Percentiles rank a stretch among this genome's conserved stretches.
These are phyloP conservation scores for Anorthoa munda DNA, from an alignment of 2,888 invertebrate genomes.

Conservation along the genomic window DNA sequence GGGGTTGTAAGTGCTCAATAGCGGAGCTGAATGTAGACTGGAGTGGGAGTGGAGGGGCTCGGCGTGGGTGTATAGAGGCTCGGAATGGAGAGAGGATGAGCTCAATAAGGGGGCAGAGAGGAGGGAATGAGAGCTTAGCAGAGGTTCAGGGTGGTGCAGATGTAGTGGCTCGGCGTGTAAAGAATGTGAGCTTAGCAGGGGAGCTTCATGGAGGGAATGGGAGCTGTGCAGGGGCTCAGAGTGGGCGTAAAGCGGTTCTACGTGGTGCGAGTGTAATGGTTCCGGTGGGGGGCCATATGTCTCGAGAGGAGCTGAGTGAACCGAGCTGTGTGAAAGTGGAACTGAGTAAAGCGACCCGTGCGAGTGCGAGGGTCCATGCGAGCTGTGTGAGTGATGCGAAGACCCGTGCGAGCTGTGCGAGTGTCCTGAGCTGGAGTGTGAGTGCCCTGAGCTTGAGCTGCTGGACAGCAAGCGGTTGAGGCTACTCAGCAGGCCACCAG, in stretches of 20 bases:
- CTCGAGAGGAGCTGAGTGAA: neutral
- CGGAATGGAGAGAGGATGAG: constrained; percentile 27
- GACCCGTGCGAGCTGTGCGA: constrained; percentile 3
- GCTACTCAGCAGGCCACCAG: constrained; percentile 70
- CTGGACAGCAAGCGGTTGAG: constrained; percentile 28
- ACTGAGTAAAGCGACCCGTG: constrained; percentile 28
- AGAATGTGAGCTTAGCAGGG: constrained; percentile 8
- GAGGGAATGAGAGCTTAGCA: constrained; percentile 35
- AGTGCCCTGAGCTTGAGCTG: constrained; percentile 19
- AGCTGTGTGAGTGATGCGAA: constrained; percentile 3
- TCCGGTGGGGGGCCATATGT: constrained; percentile 9
- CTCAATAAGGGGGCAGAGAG: constrained; percentile 45
- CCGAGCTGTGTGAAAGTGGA: constrained; percentile 16
- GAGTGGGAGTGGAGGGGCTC: constrained; percentile 41
- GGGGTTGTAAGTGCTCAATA: constrained; percentile 2
- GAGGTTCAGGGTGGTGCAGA: constrained; percentile 34
- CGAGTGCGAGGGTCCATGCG: neutral
- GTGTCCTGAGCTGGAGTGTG: constrained; percentile 22
- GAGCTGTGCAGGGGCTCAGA: constrained; percentile 18
- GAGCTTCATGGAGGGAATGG: constrained; percentile 1
- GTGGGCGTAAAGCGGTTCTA: constrained; percentile 13
- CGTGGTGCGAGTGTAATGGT: constrained; percentile 27
- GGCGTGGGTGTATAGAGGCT: constrained; percentile 44
- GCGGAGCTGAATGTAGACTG: constrained; percentile 21
- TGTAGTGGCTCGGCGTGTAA: constrained; percentile 30